phyloP scores from a whole-genome alignment of 2,888 invertebrate species.

The Teinopalpus imperialis region DNA sequence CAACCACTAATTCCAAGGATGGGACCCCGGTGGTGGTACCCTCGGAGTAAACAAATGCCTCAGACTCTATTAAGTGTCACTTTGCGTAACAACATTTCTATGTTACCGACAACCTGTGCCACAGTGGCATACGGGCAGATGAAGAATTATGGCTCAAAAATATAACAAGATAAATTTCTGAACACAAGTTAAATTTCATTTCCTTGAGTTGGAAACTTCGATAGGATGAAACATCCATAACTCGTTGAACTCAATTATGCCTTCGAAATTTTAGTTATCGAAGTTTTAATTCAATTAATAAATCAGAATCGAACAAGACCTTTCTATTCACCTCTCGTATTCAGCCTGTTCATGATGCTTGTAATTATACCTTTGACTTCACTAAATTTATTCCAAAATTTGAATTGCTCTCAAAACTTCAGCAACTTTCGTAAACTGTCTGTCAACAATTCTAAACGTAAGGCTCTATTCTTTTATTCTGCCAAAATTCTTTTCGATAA shows the following conservation, averaged over 20 bases:
- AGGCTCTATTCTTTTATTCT: too few species aligned
- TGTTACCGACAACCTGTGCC: too few species aligned
- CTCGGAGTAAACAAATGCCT: too few species aligned
- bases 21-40: too few species aligned
- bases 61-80: too few species aligned
- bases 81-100: too few species aligned
- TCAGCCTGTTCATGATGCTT: conserved; percentile 4
- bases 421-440: neutral
- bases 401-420: conserved; percentile 4
- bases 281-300: conserved; percentile 29
- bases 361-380: conserved; percentile 10
- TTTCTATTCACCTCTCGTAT: conserved; percentile 13
- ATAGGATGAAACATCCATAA: conserved; percentile 25
- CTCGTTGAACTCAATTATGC: conserved; percentile 27
- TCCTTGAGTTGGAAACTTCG: conserved; percentile 23
- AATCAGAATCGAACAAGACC: conserved; percentile 20
- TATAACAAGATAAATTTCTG: conserved; percentile 6
- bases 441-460: too few species aligned
- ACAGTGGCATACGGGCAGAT: too few species aligned
- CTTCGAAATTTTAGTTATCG: conserved; percentile 26
- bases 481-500: too few species aligned
- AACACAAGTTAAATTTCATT: conserved; percentile 17
- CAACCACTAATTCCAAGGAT: too few species aligned
- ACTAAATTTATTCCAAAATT: neutral
- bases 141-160: neutral